A percentile compares a stretch with the other conserved stretches of the same genome.
phyloP scores from a whole-genome alignment of 1,140 invertebrate genomes.

The Megalopta genalis region DNA sequence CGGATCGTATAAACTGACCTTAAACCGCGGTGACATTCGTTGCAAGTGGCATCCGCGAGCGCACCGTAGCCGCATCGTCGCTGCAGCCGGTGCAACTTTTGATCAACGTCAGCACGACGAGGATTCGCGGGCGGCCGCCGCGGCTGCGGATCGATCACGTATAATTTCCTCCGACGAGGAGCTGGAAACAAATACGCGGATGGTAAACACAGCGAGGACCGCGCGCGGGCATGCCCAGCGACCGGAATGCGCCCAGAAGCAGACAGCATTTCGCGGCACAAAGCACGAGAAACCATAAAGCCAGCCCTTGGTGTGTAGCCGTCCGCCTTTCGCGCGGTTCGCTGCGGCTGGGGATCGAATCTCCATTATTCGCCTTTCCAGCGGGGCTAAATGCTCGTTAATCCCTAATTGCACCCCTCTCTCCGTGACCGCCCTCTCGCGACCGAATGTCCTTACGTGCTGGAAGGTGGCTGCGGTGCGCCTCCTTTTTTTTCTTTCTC shows the following conservation, averaged over 20 bases:
- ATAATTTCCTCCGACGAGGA: constrained; percentile 33
- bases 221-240: background rate
- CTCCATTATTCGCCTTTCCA: constrained; percentile 53
- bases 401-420: constrained; percentile 37
- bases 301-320: constrained; percentile 13
- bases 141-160: constrained; percentile 8
- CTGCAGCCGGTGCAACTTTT: background rate
- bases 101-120: background rate
- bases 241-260: constrained; percentile 35
- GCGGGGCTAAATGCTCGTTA: constrained; percentile 52
- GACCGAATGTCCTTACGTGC: background rate
- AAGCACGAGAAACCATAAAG: constrained; percentile 57
- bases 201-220: constrained; percentile 42
- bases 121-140: background rate
- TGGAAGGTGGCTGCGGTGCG: too few species aligned
- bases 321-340: constrained; percentile 28
- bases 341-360: constrained; percentile 11
- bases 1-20: too few species aligned
- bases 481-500: background rate
- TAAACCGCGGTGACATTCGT: too few species aligned
- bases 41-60: too few species aligned
- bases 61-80: too few species aligned
- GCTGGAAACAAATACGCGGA: constrained; percentile 30
- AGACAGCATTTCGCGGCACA: constrained; percentile 44
- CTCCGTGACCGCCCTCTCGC: too few species aligned